Evolutionary conservation across 2,888 invertebrate species (phyloP).

Genomic region (Cheilosia pagana): DNA sequence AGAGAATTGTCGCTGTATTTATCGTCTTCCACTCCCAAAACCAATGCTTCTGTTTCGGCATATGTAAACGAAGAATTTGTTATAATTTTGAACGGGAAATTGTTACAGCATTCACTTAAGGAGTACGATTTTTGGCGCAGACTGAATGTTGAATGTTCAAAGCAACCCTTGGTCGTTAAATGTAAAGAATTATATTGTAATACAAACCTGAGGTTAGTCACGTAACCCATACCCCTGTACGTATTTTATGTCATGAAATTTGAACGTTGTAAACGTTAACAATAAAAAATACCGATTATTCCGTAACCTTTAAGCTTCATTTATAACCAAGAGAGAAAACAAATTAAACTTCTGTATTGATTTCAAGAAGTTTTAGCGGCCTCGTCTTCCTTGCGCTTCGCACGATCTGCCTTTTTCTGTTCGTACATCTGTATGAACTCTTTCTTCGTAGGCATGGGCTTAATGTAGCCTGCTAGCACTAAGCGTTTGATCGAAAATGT

Average conservation of each 20-base stretch:
- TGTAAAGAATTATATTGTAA: too few relatives aligned
- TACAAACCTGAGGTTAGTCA: background rate
- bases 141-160: too few relatives aligned
- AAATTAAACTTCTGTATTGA: background rate
- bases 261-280: background rate
- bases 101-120: too few relatives aligned
- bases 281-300: background rate
- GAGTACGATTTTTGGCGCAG: too few relatives aligned
- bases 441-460: constrained; percentile 90
- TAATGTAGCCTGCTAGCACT: constrained; percentile 91
- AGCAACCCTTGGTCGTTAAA: too few relatives aligned
- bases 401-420: constrained; percentile 83
- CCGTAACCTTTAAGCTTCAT: constrained; percentile 35
- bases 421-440: constrained; percentile 86
- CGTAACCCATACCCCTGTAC: background rate
- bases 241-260: too few relatives aligned
- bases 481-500: constrained; percentile 93
- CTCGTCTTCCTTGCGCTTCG: constrained; percentile 72
- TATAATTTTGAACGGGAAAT: too few relatives aligned
- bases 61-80: too few relatives aligned
- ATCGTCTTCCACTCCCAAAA: too few relatives aligned
- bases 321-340: constrained; percentile 21
- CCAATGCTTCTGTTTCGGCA: too few relatives aligned
- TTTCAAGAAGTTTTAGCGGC: constrained; percentile 23
- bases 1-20: too few relatives aligned